A percentile compares a stretch with the other conserved stretches of the same genome.
Conservation (phyloP, 2,797 vertebrate genomes). For the Poecilia picta region DNA sequence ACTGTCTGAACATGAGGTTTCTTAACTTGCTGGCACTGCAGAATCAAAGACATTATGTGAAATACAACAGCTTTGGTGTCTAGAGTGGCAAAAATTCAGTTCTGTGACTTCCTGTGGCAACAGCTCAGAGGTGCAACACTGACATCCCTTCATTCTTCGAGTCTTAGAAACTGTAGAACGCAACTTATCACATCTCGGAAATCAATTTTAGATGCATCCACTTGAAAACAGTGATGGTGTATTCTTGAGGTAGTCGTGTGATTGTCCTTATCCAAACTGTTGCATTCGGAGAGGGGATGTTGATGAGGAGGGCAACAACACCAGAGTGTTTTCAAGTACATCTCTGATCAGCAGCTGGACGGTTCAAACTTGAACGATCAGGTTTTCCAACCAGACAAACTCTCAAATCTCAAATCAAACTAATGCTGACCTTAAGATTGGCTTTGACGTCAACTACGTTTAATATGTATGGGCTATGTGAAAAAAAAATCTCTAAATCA, state of each 20-base stretch:
- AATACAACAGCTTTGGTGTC: slow-evolving; percentile 1
- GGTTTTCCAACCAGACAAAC: neutral
- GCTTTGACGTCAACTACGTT: neutral
- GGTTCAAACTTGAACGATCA: neutral
- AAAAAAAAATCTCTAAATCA: neutral
- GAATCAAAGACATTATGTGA: slow-evolving; percentile 7
- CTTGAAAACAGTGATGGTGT: neutral
- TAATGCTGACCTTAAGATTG: neutral
- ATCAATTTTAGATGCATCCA: neutral
- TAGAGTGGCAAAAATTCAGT: neutral
- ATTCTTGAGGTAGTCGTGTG: neutral
- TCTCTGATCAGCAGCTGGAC: neutral
- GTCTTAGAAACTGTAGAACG: too few species aligned
- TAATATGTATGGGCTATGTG: neutral
- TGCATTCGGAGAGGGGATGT: neutral
- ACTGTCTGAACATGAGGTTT: neutral
- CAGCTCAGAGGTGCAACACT: neutral
- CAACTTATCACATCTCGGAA: neutral
- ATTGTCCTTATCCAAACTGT: neutral
- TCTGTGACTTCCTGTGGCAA: slow-evolving; percentile 5
- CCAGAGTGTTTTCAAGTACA: neutral
- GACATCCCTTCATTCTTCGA: neutral
- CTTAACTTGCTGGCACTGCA: slow-evolving; percentile 4
- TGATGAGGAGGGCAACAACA: neutral
- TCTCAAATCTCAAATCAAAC: neutral